A percentile compares a stretch with the other conserved stretches of the same genome.
Conservation (phyloP, 2,888 invertebrate species). For the Patella pellucida region DNA sequence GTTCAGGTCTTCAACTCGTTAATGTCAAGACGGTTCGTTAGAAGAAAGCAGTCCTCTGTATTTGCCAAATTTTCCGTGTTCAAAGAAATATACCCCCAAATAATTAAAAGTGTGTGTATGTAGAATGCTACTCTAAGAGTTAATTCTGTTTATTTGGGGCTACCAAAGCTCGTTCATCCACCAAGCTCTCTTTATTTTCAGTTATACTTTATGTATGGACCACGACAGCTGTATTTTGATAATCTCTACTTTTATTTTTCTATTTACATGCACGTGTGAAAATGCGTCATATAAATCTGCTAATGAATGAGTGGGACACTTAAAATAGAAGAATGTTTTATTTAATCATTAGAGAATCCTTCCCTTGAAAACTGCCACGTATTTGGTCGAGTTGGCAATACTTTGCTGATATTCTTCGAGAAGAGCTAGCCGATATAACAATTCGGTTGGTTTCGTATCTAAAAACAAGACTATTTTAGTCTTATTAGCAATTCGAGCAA, state of each 20-base stretch:
- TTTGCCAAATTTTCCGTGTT: neutral
- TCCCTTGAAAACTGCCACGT: no score
- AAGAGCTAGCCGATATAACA: no score
- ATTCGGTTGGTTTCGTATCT: no score
- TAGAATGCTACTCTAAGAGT: constrained; percentile 7
- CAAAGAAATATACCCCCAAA: neutral
- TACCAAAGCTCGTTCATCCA: neutral
- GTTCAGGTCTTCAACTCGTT: neutral
- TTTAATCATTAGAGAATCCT: no score
- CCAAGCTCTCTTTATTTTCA: neutral
- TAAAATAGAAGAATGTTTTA: no score
- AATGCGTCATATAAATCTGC: no score
- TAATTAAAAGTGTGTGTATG: constrained; percentile 7
- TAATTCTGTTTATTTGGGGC: constrained; percentile 6
- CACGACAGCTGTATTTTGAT: constrained; percentile 5
- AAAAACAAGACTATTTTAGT: no score
- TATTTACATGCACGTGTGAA: neutral
- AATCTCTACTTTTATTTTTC: constrained; percentile 11
- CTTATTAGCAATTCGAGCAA: no score
- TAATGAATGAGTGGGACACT: no score
- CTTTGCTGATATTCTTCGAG: no score
- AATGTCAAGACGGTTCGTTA: neutral
- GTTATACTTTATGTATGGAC: neutral
- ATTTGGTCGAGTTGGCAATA: no score
- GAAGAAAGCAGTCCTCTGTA: neutral